Base-by-base conservation (phyloP, 2,797 vertebrate species). In the Columba guinea region DNA sequence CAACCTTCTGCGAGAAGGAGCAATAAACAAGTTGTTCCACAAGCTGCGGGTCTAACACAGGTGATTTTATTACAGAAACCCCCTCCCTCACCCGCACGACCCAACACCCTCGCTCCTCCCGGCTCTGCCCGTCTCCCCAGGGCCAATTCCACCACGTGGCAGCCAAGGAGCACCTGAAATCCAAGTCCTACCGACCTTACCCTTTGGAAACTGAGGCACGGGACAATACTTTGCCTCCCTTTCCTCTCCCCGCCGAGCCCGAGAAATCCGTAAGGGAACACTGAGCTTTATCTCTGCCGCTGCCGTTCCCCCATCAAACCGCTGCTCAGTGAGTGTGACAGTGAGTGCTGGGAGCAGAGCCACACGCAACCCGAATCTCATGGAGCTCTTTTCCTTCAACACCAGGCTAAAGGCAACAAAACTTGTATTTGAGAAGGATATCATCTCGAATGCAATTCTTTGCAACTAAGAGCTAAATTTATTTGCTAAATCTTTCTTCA, bases 71-170 rank as follows among this genome's bases (percentile, higher is more conserved):
- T 32, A 30, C 1, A 2, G 55, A 79, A 74, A 69, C 26, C 30
- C 9, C 6, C 24, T 37, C 44, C 26, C 41, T 37, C 63, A 69
- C 35, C 55, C 48, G 67, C 58, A 35, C 21, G 34, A 27, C 63
- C 15, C 77, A 63, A 15, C 26, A 63, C 39, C 51, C 23, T 30
- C 1, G 0, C 68, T 55, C 48, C 70, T 46, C 58, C 85, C 8
- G 79, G 48, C 85, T 73, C 82, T 89, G 74, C 68, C 75, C 82
- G 59, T 7, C 82, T 14, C 46, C 14, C 46, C 73, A 49, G 32
- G 8, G 10, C 64, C 32, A 27, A 3, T 26, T 17, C 26, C 26
- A 37, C 63, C 2, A 0, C 6, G 0, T 68, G 70, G 59, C 2
- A 7, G 41, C 87, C 75, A 70, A 64, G 52, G 17, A 80, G 37